These are phyloP conservation scores for Diorhabda sublineata DNA, from an alignment of 1,140 invertebrate species.

Conservation along the genomic window DNA sequence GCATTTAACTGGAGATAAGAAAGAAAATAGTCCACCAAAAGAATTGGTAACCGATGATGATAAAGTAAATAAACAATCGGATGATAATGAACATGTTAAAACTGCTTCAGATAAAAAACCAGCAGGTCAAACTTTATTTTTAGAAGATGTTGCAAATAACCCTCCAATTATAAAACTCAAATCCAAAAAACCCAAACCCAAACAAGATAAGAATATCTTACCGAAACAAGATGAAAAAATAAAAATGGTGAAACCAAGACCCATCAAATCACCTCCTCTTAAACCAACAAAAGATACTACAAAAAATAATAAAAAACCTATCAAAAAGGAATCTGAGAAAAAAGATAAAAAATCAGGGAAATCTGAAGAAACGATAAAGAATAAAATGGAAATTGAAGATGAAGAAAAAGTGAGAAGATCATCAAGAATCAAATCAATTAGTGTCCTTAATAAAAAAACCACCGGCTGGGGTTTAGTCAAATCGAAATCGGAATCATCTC, in stretches of 20 bases:
- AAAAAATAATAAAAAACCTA: constrained; percentile 19
- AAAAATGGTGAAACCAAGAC: not conserved
- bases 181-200: constrained; percentile 8
- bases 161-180: not conserved
- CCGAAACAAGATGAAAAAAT: constrained; percentile 1
- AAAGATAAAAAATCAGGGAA: constrained; percentile 17
- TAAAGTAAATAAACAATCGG: not conserved
- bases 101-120: too few relatives aligned
- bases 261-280: not conserved
- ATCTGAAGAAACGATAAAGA: constrained; percentile 7
- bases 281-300: constrained; percentile 12
- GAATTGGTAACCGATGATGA: not conserved
- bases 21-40: constrained; percentile 7
- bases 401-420: constrained; percentile 49
- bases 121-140: not conserved
- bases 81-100: too few relatives aligned
- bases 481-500: constrained; percentile 26
- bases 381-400: constrained; percentile 20
- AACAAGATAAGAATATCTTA: constrained; percentile 4
- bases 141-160: not conserved
- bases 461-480: constrained; percentile 55
- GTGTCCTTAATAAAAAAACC: constrained; percentile 53
- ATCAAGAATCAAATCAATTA: constrained; percentile 57
- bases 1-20: not conserved
- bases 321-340: constrained; percentile 15